Evolutionary conservation across 2,888 invertebrate genomes (phyloP).

Genomic region (Apodemia duryi): DNA sequence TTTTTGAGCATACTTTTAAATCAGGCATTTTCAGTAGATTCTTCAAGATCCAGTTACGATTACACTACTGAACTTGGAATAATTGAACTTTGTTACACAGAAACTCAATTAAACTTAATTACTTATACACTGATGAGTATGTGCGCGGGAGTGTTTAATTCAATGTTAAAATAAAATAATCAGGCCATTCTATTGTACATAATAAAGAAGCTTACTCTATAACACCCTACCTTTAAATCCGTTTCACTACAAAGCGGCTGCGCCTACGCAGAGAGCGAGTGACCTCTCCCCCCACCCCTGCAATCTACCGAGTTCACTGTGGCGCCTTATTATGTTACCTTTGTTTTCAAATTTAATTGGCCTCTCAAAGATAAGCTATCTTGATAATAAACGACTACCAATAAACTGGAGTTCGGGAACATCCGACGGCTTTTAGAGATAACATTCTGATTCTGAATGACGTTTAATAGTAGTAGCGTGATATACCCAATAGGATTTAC

Average conservation of each 20-base stretch:
- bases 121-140: too few relatives aligned
- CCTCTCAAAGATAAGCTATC: slow-evolving; percentile 75
- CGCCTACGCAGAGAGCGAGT: slow-evolving; percentile 66
- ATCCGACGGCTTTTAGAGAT: slow-evolving; percentile 63
- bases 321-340: slow-evolving; percentile 78
- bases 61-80: too few relatives aligned
- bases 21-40: too few relatives aligned
- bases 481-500: slow-evolving; percentile 19
- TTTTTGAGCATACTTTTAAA: too few relatives aligned
- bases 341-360: slow-evolving; percentile 80
- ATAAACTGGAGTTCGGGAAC: slow-evolving; percentile 71
- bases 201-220: slow-evolving; percentile 45
- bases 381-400: slow-evolving; percentile 78
- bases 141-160: too few relatives aligned
- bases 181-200: too few relatives aligned
- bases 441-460: slow-evolving; percentile 60
- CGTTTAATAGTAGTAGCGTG: slow-evolving; percentile 56
- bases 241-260: slow-evolving; percentile 62
- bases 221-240: slow-evolving; percentile 50
- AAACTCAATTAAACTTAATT: too few relatives aligned
- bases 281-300: slow-evolving; percentile 42
- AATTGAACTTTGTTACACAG: too few relatives aligned
- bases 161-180: too few relatives aligned
- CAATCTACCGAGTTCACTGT: slow-evolving; percentile 45
- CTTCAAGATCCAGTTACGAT: too few relatives aligned